Percentiles rank a stretch among this genome's conserved stretches.
phyloP scores from a whole-genome alignment of 2,113 vertebrate genomes.

The Chiloscyllium plagiosum region DNA sequence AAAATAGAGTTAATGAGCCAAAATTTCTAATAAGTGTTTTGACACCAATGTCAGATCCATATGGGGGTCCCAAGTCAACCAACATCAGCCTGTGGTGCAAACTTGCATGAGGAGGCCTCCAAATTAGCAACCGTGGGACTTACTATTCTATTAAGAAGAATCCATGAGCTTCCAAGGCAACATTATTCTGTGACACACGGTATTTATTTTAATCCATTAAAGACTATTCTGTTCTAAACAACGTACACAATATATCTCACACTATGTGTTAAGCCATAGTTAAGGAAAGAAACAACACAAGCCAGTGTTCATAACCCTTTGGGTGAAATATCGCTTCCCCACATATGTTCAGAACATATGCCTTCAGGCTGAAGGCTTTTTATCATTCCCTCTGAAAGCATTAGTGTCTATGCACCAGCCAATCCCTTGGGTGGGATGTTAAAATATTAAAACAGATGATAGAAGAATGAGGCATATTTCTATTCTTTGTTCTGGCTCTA shows the following conservation, averaged over 20 bases:
- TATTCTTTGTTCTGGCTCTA: neutral
- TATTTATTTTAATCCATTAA: neutral
- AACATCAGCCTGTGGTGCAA: neutral
- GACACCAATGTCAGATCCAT: too few species aligned
- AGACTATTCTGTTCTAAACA: neutral
- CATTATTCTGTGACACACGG: neutral
- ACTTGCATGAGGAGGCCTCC: neutral
- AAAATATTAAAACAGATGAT: conserved; percentile 33
- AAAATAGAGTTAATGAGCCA: neutral
- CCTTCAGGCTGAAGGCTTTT: neutral
- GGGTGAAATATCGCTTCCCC: conserved; percentile 29
- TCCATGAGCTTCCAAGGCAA: neutral
- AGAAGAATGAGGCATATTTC: neutral
- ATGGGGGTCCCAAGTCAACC: neutral
- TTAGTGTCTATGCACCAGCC: conserved; percentile 12
- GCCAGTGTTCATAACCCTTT: neutral
- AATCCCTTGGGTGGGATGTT: conserved; percentile 20
- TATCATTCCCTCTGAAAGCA: conserved; percentile 18
- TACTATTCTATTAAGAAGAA: neutral
- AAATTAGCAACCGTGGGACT: neutral
- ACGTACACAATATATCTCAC: neutral
- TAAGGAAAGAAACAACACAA: neutral
- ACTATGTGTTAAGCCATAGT: neutral
- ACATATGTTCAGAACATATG: conserved; percentile 34
- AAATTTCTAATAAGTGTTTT: neutral